Conservation (phyloP, 2,888 invertebrate species). For the Spodoptera exigua region DNA sequence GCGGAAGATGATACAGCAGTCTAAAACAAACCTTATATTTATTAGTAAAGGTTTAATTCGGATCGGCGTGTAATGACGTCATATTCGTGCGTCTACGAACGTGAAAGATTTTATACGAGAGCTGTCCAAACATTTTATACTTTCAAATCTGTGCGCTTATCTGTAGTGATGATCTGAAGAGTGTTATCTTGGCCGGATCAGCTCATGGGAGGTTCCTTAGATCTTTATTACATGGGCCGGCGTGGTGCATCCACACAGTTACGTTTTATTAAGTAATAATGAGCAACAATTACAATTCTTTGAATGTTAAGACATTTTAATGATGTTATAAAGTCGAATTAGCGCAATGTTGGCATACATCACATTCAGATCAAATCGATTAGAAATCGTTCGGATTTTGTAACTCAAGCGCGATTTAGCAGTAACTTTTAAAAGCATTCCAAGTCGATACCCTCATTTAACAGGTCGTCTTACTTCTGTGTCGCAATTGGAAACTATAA, state of each 20-base stretch:
- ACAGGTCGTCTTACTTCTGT: neutral
- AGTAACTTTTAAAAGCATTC: neutral
- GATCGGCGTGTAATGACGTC: constrained; percentile 68
- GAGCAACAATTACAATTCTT: constrained; percentile 52
- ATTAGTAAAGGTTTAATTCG: constrained; percentile 59
- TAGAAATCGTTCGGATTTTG: constrained; percentile 35
- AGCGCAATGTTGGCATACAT: constrained; percentile 37
- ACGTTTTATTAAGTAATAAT: constrained; percentile 56
- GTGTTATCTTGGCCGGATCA: constrained; percentile 81
- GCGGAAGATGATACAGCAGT: constrained; percentile 47
- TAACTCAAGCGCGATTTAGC: constrained; percentile 15
- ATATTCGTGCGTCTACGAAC: constrained; percentile 83
- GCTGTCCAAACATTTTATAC: constrained; percentile 89
- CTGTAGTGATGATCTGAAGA: constrained; percentile 87
- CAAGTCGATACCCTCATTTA: neutral
- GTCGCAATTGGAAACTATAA: too few species aligned
- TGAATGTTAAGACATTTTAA: constrained; percentile 49
- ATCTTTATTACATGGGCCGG: constrained; percentile 86
- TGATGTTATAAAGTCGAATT: constrained; percentile 50
- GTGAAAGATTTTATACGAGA: constrained; percentile 87
- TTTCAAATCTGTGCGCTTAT: constrained; percentile 86
- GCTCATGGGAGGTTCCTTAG: constrained; percentile 84
- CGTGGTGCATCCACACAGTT: constrained; percentile 56
- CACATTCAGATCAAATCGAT: constrained; percentile 25
- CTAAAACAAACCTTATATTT: constrained; percentile 63